Evolutionary conservation across 2,888 invertebrate genomes (phyloP), one percentile per base, ranked within the genome.

Genomic region (Drosophila algonquin): DNA sequence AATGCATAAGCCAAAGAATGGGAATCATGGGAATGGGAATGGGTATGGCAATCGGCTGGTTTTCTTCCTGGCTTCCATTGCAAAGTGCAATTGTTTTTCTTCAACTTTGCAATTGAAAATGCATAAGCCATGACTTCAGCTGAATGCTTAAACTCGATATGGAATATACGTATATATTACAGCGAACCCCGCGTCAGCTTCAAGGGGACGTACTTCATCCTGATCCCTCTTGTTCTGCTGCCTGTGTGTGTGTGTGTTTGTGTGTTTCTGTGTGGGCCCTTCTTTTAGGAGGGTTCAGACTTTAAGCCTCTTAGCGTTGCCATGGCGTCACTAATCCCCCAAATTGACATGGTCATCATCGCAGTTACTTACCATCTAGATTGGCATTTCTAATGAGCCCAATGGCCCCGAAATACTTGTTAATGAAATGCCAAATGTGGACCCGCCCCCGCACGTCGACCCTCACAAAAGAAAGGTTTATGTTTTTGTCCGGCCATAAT

Each of bases 231-330:
- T n/a, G 14, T 35, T 35, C 5, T 16, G 46, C 21, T 24, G 32
- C 16, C 63, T 61, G 53, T 56, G 57, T 32, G 59, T 56, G 52
- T 21, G 21, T 21, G 21, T 21, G 21, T 21, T 21, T 21, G 21
- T 21, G 21, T 21, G 21, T 21, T 21, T 21, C 3, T 21, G 21
- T 21, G 21, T 24, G 48, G 27, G 52, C 40, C 24, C 50, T 44
- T n/a, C 18, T 45, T 45, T 8, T 44, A 32, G 21, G 54, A 35
- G 30, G n/a, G 21, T 57, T 44, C 24, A 51, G 32, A 64, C 70
- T 56, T 57, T 81, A 87, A 87, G 79, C 83, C 71, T 69, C 88
- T 87, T 87, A 81, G 77, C 67, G 82, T 77, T 83, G 77, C 86
- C 67, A 76, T 54, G 86, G 75, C 73, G 76, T 76, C 74, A 74